Conservation (phyloP, 2,797 vertebrate species). For the Tamandua tetradactyla region DNA sequence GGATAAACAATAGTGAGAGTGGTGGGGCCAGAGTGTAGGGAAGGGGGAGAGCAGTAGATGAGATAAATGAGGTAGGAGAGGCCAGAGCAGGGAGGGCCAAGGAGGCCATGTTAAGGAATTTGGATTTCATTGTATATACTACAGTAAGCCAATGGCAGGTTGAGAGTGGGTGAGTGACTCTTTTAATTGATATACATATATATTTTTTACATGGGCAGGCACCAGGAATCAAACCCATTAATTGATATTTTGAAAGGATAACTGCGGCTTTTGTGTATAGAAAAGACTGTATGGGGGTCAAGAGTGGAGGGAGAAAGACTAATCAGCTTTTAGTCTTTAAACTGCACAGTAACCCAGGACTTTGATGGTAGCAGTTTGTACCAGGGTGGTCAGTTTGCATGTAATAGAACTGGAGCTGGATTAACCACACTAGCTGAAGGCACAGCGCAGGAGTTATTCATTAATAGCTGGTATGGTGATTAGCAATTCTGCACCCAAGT, state of each 20-base stretch:
- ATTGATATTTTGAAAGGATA: not conserved
- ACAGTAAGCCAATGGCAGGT: not conserved
- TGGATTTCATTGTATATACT: not conserved
- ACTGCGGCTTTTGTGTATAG: not conserved
- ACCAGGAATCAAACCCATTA: too few species aligned
- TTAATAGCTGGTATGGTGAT: not conserved
- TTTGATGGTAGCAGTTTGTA: too few species aligned
- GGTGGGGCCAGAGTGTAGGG: not conserved
- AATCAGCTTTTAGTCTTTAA: too few species aligned
- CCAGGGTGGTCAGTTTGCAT: not conserved
- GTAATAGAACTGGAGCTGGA: not conserved
- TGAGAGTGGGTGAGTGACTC: not conserved
- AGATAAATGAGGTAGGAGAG: not conserved
- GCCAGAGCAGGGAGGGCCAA: not conserved
- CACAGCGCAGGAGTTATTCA: not conserved
- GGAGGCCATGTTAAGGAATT: not conserved
- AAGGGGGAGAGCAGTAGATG: not conserved
- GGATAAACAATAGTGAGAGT: not conserved
- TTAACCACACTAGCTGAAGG: too few species aligned
- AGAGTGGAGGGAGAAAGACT: not conserved
- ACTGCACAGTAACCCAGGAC: too few species aligned
- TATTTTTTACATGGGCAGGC: too few species aligned
- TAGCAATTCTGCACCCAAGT: not conserved
- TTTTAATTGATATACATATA: not conserved
- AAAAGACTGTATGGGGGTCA: not conserved